Conservation (phyloP, 2,113 vertebrate genomes). For the Ascaphus truei region DNA sequence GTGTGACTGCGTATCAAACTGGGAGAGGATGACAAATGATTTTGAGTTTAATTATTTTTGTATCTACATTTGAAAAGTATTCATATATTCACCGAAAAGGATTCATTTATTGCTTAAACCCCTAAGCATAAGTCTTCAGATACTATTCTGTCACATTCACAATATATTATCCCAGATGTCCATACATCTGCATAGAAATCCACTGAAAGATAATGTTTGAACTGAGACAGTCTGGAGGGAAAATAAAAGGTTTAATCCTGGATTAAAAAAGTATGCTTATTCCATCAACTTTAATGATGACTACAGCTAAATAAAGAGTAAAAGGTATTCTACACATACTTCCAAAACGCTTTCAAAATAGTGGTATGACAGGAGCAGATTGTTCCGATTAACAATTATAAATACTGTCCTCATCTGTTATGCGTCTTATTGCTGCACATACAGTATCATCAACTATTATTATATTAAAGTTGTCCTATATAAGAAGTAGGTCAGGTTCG, state of each 20-base stretch:
- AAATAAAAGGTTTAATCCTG: slow-evolving; percentile 44
- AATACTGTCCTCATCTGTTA: not conserved
- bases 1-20: slow-evolving; percentile 19
- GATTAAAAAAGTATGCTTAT: slow-evolving; percentile 40
- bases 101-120: slow-evolving; percentile 3
- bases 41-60: slow-evolving; percentile 38
- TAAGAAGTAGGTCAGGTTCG: slow-evolving; percentile 14
- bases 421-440: not conserved
- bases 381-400: not conserved
- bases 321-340: not conserved
- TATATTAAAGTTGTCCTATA: not conserved
- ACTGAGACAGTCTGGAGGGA: slow-evolving; percentile 41
- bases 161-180: slow-evolving; percentile 36
- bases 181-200: slow-evolving; percentile 44
- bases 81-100: slow-evolving; percentile 36
- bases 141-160: slow-evolving; percentile 15
- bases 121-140: slow-evolving; percentile 32
- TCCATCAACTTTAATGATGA: slow-evolving; percentile 39
- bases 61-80: slow-evolving; percentile 39
- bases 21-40: slow-evolving; percentile 34
- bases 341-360: not conserved
- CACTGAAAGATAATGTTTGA: slow-evolving; percentile 33
- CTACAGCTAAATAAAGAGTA: slow-evolving; percentile 38
- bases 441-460: not conserved
- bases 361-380: not conserved